Evolutionary conservation across 2,113 vertebrate genomes (phyloP).

Genomic region (Lamprotornis superbus): DNA sequence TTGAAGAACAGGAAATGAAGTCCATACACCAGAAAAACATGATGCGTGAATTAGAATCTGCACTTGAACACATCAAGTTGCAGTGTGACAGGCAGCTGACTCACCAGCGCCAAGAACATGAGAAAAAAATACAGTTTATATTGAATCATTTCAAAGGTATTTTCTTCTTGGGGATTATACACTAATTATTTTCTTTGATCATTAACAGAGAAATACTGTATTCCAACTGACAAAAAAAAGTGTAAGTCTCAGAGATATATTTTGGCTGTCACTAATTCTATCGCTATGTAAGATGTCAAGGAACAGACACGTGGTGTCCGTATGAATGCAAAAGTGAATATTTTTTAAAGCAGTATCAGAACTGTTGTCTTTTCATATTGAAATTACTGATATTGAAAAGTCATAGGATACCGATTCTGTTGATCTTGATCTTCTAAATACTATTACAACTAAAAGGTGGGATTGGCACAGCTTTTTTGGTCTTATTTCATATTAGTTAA

Average conservation of each 20-base stretch:
- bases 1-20: conserved; percentile 82
- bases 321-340: background rate
- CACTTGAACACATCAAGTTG: conserved; percentile 77
- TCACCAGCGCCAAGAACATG: conserved; percentile 82
- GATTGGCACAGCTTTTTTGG: background rate
- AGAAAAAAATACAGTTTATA: conserved; percentile 82
- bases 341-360: background rate
- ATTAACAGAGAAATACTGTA: background rate
- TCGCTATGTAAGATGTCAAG: background rate
- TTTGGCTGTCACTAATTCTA: background rate
- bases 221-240: background rate
- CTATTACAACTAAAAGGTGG: background rate
- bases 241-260: background rate
- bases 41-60: conserved; percentile 75
- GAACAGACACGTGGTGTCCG: background rate
- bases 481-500: background rate
- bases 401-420: fast-evolving
- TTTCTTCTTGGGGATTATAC: background rate
- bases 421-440: background rate
- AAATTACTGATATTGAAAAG: background rate
- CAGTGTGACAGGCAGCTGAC: conserved; percentile 83
- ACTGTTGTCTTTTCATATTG: background rate
- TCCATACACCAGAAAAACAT: conserved; percentile 69
- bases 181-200: background rate
- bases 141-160: conserved; percentile 82